Base-by-base conservation (phyloP, 2,113 vertebrate species). In the Bothrops jararaca region DNA sequence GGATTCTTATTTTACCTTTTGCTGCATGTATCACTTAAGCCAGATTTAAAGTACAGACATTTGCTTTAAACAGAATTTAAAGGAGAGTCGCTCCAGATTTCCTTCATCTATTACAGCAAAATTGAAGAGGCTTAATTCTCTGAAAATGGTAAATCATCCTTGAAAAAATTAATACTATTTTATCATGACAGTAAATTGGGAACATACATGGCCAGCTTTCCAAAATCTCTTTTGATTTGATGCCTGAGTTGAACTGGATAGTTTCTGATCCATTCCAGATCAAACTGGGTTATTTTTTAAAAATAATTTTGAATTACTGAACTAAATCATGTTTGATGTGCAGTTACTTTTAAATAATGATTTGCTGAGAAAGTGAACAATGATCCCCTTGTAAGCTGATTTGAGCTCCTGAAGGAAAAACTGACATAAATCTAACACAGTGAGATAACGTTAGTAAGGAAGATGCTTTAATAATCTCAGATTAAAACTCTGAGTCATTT, bases 401-500 rank as follows among this genome's bases (percentile, higher is more conserved):
- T 92, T 64, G 39, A 15, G 69, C 53, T 85, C 42, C 29, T n/a
- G n/a, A 45, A 80, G 69, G n/a, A 39, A 80, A 80, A 80, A 39
- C 34, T 2, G n/a, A 20, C 18, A 20, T 80, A 80, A 39, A 80
- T 39, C n/a, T 80, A 80, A 39, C n/a, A 34, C 13, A 39, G 2
- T 20, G 6, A 80, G 34, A 39, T 80, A 80, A 39, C 69, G 26
- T n/a, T 52, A 60, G 85, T 85, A 48, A 13, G 22, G 12, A 34
- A 12, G 7, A 18, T 9, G n/a, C 58, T 92, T 92, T 92, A 85
- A 92, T 57, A 85, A 92, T 57, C 74, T 57, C 85, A 48, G 64
- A 58, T 89, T 89, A 89, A 90, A 90, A 13, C 54, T 64, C 60
- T 52, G 88, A 90, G 50, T 60, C 89, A 60, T 89, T 93, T 58